Evolutionary conservation across 2,888 invertebrate genomes (phyloP), one percentile per base, ranked within the genome.

Genomic region (Andrena camellia): DNA sequence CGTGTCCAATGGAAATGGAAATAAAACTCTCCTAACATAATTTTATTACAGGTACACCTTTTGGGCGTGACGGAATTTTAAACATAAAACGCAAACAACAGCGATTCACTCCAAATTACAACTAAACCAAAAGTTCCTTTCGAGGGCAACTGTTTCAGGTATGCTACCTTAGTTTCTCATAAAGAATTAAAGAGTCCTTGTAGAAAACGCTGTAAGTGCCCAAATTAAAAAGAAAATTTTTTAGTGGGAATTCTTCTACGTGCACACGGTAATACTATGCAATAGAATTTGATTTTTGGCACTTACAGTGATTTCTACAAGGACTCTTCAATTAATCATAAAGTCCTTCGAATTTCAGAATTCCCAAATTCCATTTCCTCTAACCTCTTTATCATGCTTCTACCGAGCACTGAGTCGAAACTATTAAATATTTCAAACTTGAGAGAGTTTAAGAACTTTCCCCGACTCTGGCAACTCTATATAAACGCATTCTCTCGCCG

Each of bases 401-500:
- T 23, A 57, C 57, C 23, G 3, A 57, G 23, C 26, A 17, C 23
- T 5, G 7, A 8, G 4, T 57, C 23, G 20, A 20, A 26, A 57
- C 10, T 23, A 1, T 4, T 13, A 10, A 26, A 10, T 8, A 13
- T 2, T 10, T 57, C 4, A 23, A 57, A 10, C 57, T 57, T 10
- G n/a, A 33, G n/a, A 2, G 2, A 33, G 29, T 31, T n/a, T 8
- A 6, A 31, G n/a, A 68, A n/a, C 10, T 1, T 48, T 23, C 23
- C 3, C n/a, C 10, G 13, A 26, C 20, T 33, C 20, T 8, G 7
- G n/a, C 1, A 7, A 13, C 17, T 23, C 13, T 1, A 26, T 54
- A 63, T 23, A 23, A 31, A 33, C 29, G 17, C 8, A 23, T 23
- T 78, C 42, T 67, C 67, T 54, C 73, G 62, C 73, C 73, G 8